Base-by-base conservation (phyloP, 2,113 vertebrate genomes). In the Ascaphus truei region DNA sequence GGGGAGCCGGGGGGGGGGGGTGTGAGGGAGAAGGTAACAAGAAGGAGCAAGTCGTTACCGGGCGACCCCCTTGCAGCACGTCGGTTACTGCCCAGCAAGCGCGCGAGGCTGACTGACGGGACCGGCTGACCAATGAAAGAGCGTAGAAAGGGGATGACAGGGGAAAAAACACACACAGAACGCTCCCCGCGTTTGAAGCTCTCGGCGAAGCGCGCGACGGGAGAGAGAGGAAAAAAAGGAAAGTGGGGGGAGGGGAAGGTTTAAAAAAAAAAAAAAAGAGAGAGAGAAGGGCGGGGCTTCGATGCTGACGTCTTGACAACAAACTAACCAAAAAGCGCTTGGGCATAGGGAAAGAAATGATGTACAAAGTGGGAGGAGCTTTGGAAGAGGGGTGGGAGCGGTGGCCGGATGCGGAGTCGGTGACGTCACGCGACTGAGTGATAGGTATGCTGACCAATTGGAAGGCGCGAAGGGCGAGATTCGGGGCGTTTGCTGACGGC, bases 41-140 rank as follows among this genome's bases (percentile, higher is more conserved):
- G n/a, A n/a, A n/a, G 22, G 13, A 3, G 25, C 10, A 25, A 62
- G 29, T 45, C 62, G 31, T n/a, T 27, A 30, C 26, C 5, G 33
- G 43, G 39, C 33, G 23, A 69, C 56, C 66, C 51, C 55, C 51
- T 29, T 51, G 55, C 20, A 55, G 22, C 30, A 58, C 39, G 41
- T 55, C 47, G 62, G 43, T 55, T 26, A 55, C 62, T 39, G 63
- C 37, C 18, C 55, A 60, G 55, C 31, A 45, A 69, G 30, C 5
- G 29, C 3, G n/a, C 18, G 7, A 7, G 4, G 7, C 3, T 69
- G 66, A 69, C 11, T 51, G 66, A 69, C 66, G 52, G 33, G n/a
- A 31, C 13, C 23, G 3, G 7, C 6, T n/a, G 11, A 3, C 66
- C 66, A 69, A 69, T 69, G 5, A 7, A 12, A 20, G n/a, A 13